A percentile compares a stretch with the other conserved stretches of the same genome.
phyloP scores from a whole-genome alignment of 1,140 invertebrate genomes.

The Ooceraea biroi region DNA sequence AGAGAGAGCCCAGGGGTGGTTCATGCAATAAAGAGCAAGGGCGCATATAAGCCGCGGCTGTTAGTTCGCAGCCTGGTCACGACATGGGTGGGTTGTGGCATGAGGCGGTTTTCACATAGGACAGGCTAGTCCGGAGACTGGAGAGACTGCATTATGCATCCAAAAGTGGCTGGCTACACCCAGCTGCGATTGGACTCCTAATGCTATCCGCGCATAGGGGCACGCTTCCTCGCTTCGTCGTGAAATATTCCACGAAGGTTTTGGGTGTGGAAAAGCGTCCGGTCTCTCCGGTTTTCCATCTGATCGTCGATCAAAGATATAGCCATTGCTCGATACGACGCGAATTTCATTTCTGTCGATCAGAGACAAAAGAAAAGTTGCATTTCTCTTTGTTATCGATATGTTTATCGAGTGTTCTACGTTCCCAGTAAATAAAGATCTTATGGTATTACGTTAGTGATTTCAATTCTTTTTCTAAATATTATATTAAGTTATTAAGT shows the following conservation, averaged over 20 bases:
- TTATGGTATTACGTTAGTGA: too few species aligned
- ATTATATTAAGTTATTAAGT: too few species aligned
- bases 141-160: slow-evolving; percentile 81
- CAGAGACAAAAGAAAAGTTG: too few species aligned
- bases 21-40: slow-evolving; percentile 54
- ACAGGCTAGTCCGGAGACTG: slow-evolving; percentile 63
- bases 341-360: too few species aligned
- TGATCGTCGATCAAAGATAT: too few species aligned
- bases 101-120: slow-evolving; percentile 41
- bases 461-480: too few species aligned
- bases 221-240: slow-evolving; percentile 52
- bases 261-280: slow-evolving; percentile 12
- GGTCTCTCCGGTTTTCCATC: too few species aligned
- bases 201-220: slow-evolving; percentile 47
- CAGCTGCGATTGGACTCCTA: slow-evolving; percentile 60
- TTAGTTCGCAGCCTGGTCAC: slow-evolving; percentile 79
- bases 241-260: slow-evolving; percentile 70
- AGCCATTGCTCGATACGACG: too few species aligned
- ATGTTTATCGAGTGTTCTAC: too few species aligned
- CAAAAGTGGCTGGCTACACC: slow-evolving; percentile 68
- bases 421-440: too few species aligned
- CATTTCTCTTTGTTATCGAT: too few species aligned
- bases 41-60: slow-evolving; percentile 65
- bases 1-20: neutral
- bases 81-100: slow-evolving; percentile 56